Evolutionary conservation across 2,888 invertebrate genomes (phyloP), one percentile per base, ranked within the genome.

Genomic region (Ennomos quercinarius): DNA sequence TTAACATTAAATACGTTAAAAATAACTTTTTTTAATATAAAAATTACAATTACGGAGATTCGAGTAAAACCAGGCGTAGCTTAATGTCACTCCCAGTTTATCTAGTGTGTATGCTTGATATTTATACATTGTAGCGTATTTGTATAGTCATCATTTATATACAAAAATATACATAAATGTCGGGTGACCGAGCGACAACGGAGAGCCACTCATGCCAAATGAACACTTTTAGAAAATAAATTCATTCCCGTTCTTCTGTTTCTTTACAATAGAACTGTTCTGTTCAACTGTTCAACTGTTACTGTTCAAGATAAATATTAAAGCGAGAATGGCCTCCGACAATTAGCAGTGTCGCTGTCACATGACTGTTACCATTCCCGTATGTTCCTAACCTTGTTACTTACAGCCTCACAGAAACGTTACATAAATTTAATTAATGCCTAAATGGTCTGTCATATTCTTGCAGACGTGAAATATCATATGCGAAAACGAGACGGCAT

Each of bases 81-180:
- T 27, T 57, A n/a, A 37, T 40, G 46, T 39, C 37, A 58, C 48
- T 48, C 47, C 52, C 44, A 52, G 48, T 53, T 37, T 46, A 13
- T 53, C 47, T 60, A 48, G 35, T 51, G 54, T 55, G 80, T 87
- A 62, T 62, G 77, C 80, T 81, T 84, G 87, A 89, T 88, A 89
- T 86, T 84, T 84, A 80, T 84, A 88, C 87, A 87, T 78, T 74
- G 80, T 80, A 82, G 80, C 83, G 72, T 86, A 83, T 81, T 84
- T 83, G 72, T 86, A 83, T 83, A 85, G 77, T 80, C 78, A 83
- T 77, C 81, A 86, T 86, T 86, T 91, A 91, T 91, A 88, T 91
- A 91, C 91, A 91, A 89, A 89, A 89, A 90, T 91, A 91, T 89
- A 91, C 90, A 91, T 87, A 86, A 87, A 87, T 81, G 86, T 86